A percentile compares a stretch with the other conserved stretches of the same genome.
phyloP scores from a whole-genome alignment of 1,140 invertebrate genomes.

The Drosophila albomicans region DNA sequence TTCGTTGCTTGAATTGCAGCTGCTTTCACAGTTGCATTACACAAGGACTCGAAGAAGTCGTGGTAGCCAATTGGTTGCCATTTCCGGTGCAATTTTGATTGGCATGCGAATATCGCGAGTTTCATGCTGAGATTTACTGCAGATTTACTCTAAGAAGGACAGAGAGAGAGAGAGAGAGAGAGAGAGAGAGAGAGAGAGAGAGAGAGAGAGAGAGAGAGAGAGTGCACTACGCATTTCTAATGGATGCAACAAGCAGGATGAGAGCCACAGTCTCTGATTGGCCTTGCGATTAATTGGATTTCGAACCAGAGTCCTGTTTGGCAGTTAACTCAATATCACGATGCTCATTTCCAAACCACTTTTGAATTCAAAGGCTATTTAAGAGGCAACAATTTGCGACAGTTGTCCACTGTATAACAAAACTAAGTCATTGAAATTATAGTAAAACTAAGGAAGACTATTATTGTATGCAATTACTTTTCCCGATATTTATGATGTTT shows the following conservation, averaged over 20 bases:
- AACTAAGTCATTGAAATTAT: too few relatives aligned
- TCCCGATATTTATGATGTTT: too few relatives aligned
- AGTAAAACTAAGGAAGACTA: too few relatives aligned
- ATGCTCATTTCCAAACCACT: too few relatives aligned
- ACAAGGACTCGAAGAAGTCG: not conserved
- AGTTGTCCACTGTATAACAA: too few relatives aligned
- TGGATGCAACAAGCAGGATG: not conserved
- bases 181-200: not conserved
- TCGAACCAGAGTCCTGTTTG: not conserved
- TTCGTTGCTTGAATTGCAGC: not conserved
- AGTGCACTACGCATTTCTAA: not conserved
- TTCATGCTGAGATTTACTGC: conserved; percentile 23
- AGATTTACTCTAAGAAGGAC: not conserved
- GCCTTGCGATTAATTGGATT: not conserved
- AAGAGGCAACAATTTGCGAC: too few relatives aligned
- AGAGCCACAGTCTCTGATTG: not conserved
- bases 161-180: not conserved
- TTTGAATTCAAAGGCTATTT: too few relatives aligned
- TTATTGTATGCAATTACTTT: too few relatives aligned
- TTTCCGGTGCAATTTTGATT: conserved; percentile 31
- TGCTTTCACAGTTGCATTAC: not conserved
- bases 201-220: not conserved
- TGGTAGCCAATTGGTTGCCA: conserved; percentile 22
- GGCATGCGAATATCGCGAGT: conserved; percentile 29
- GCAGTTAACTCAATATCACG: too few relatives aligned